Conservation (phyloP, 2,797 vertebrate species). For the Hippopotamyrus pictus region DNA sequence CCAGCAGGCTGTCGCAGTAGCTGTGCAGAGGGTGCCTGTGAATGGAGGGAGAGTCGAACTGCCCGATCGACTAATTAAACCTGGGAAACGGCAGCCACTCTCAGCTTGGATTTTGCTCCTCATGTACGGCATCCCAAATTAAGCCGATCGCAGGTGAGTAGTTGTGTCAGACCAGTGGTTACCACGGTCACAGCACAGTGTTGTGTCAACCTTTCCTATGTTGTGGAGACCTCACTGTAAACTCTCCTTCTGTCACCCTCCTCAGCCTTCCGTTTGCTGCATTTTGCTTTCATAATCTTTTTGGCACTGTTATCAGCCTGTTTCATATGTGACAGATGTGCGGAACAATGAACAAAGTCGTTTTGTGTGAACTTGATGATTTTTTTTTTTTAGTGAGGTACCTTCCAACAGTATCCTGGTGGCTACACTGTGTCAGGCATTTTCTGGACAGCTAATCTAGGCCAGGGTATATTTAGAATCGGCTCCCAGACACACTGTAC, state of each 20-base stretch:
- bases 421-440: slow-evolving; percentile 41
- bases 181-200: background rate
- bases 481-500: slow-evolving; percentile 51
- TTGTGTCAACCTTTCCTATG: slow-evolving; percentile 1
- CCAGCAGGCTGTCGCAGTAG: slow-evolving; percentile 34
- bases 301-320: background rate
- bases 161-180: slow-evolving; percentile 8
- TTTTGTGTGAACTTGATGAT: slow-evolving; percentile 24
- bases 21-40: slow-evolving; percentile 35
- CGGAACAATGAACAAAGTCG: slow-evolving; percentile 22
- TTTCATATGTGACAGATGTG: background rate
- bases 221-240: background rate
- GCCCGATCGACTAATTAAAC: slow-evolving; percentile 45
- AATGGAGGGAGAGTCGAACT: slow-evolving; percentile 46
- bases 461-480: slow-evolving; percentile 64
- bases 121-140: slow-evolving; percentile 51
- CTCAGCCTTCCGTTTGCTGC: background rate
- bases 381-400: slow-evolving; percentile 32
- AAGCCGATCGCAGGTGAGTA: slow-evolving; percentile 53
- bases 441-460: slow-evolving; percentile 42
- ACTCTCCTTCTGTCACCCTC: background rate
- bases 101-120: slow-evolving; percentile 53
- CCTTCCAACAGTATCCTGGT: slow-evolving; percentile 47
- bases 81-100: slow-evolving; percentile 48
- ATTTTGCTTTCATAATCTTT: background rate